phyloP scores from a whole-genome alignment of 1,140 invertebrate genomes.

The Homalodisca vitripennis region DNA sequence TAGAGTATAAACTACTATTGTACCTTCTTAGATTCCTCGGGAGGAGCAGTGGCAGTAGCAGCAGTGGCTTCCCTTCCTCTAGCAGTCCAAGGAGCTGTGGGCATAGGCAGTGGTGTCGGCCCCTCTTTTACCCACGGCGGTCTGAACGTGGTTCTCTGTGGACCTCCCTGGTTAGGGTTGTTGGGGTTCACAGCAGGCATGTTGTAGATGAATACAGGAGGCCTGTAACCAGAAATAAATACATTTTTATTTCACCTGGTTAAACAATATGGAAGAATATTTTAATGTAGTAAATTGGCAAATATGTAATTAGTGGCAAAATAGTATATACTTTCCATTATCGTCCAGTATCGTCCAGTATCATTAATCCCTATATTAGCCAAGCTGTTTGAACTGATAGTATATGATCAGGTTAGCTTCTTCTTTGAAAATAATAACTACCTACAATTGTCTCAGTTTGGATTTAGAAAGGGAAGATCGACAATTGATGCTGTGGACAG shows the following conservation, averaged over 20 bases:
- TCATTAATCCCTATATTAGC: too few relatives aligned
- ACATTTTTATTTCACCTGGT: not conserved
- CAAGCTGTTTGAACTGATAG: too few relatives aligned
- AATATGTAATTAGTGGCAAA: too few relatives aligned
- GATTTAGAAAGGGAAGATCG: too few relatives aligned
- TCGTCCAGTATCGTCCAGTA: too few relatives aligned
- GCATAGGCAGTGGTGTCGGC: slow-evolving; percentile 54
- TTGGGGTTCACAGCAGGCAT: slow-evolving; percentile 37
- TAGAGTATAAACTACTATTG: slow-evolving; percentile 47
- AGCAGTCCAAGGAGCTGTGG: slow-evolving; percentile 60
- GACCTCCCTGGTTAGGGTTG: slow-evolving; percentile 44
- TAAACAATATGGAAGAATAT: not conserved
- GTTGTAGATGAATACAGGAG: slow-evolving; percentile 28
- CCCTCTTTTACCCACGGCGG: slow-evolving; percentile 83
- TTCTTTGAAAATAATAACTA: too few relatives aligned
- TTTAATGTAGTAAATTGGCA: too few relatives aligned
- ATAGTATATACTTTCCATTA: too few relatives aligned
- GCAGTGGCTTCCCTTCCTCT: slow-evolving; percentile 45
- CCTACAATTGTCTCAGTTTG: too few relatives aligned
- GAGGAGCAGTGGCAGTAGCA: too few relatives aligned
- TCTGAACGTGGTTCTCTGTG: slow-evolving; percentile 64
- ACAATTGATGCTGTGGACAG: too few relatives aligned
- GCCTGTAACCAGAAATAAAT: slow-evolving; percentile 35
- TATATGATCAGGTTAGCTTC: too few relatives aligned
- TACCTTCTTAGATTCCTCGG: slow-evolving; percentile 15